Evolutionary conservation across 2,797 vertebrate species (phyloP).

Genomic region (Helostoma temminkii): DNA sequence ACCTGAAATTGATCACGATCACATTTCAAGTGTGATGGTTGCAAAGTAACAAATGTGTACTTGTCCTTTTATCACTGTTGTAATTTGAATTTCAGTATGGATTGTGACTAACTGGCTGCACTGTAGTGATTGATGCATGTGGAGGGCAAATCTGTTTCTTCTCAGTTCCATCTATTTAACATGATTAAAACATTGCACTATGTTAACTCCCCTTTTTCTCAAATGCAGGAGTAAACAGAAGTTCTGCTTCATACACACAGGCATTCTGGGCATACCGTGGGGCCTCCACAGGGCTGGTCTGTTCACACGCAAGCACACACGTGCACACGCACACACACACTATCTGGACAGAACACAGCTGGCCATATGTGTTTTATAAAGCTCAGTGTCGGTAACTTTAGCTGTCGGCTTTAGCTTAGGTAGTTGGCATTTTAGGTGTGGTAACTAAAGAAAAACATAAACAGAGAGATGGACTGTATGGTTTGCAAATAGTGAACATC

Average conservation of each 20-base stretch:
- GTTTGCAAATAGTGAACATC: not conserved
- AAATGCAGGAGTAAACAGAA: constrained; percentile 59
- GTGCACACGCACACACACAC: constrained; percentile 18
- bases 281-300: constrained; percentile 68
- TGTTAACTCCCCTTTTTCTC: constrained; percentile 51
- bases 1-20: constrained; percentile 59
- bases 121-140: constrained; percentile 55
- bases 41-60: constrained; percentile 21
- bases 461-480: not conserved
- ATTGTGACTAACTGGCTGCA: constrained; percentile 50
- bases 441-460: not conserved
- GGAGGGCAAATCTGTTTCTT: constrained; percentile 24
- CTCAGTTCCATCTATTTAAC: constrained; percentile 61
- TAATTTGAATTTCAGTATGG: constrained; percentile 22
- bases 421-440: constrained; percentile 2
- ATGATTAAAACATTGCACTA: constrained; percentile 51
- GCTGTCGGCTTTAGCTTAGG: constrained; percentile 10
- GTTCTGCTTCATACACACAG: constrained; percentile 55
- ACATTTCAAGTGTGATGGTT: constrained; percentile 11
- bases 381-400: constrained; percentile 16
- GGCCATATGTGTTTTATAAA: constrained; percentile 48
- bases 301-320: constrained; percentile 36
- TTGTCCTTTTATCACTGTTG: constrained; percentile 26
- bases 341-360: constrained; percentile 19
- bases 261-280: constrained; percentile 81